Conservation (phyloP, 2,113 vertebrate species). For the Cinclus cinclus region DNA sequence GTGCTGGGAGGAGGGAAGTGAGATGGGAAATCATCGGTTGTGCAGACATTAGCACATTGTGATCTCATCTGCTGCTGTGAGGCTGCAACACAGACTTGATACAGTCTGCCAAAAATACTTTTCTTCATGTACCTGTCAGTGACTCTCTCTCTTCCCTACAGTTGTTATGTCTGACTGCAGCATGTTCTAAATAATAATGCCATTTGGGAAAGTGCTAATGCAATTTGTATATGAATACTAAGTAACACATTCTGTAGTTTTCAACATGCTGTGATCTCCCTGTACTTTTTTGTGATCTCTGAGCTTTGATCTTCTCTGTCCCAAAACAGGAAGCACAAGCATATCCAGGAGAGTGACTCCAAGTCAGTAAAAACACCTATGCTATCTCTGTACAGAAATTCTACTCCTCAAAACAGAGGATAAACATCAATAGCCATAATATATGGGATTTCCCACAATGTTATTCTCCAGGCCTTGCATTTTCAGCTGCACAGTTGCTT, state of each 20-base stretch:
- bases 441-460: neutral
- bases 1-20: neutral
- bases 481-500: neutral
- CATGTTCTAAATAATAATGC: slow-evolving; percentile 5
- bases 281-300: neutral
- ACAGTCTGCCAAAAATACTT: slow-evolving; percentile 52
- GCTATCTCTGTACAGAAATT: neutral
- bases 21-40: neutral
- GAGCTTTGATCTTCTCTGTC: neutral
- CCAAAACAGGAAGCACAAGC: neutral
- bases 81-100: slow-evolving; percentile 16
- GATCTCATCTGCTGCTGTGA: slow-evolving; percentile 47
- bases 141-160: neutral
- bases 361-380: neutral
- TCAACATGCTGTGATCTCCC: neutral
- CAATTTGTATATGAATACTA: neutral
- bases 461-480: neutral
- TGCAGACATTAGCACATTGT: slow-evolving; percentile 53
- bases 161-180: slow-evolving; percentile 24
- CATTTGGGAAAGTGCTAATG: neutral
- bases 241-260: neutral
- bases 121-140: slow-evolving; percentile 39
- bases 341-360: neutral
- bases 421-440: neutral
- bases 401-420: neutral